A percentile compares a stretch with the other conserved stretches of the same genome.
Conservation (phyloP, 1,140 invertebrate genomes). For the Rhizoglyphus robini region DNA sequence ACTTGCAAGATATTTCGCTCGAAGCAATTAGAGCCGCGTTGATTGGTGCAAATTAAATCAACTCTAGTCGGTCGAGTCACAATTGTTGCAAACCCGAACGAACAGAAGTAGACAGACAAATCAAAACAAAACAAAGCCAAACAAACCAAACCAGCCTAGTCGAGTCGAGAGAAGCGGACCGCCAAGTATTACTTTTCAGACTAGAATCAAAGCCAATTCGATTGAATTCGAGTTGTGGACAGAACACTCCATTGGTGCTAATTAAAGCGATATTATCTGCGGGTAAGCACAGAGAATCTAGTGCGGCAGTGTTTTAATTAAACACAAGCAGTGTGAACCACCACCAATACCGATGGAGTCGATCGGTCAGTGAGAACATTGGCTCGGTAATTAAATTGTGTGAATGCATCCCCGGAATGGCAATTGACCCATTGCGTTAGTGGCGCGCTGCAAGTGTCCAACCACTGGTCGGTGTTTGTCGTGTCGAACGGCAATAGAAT, state of each 20-base stretch:
- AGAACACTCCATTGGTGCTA: neutral
- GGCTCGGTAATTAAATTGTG: constrained; percentile 8
- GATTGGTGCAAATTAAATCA: constrained; percentile 9
- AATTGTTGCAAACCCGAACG: neutral
- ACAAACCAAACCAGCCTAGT: too few relatives aligned
- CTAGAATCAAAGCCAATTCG: too few relatives aligned
- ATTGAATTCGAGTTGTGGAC: too few relatives aligned
- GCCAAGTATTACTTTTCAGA: neutral
- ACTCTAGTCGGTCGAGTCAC: too few relatives aligned
- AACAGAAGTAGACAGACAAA: neutral
- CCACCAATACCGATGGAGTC: neutral
- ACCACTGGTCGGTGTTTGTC: too few relatives aligned
- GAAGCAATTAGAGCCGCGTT: neutral
- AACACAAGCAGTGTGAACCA: neutral
- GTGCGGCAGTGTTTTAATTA: neutral
- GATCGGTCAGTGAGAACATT: neutral
- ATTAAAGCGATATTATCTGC: constrained; percentile 15
- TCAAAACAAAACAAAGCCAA: neutral
- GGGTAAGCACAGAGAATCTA: neutral
- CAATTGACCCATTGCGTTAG: neutral
- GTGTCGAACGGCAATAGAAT: too few relatives aligned
- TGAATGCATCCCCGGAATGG: constrained; percentile 10
- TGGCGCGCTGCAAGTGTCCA: neutral
- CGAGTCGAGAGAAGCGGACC: too few relatives aligned
- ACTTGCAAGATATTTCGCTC: neutral